A percentile compares a stretch with the other conserved stretches of the same genome.
phyloP scores from a whole-genome alignment of 2,113 vertebrate genomes.

The Protomyctophum bolini region DNA sequence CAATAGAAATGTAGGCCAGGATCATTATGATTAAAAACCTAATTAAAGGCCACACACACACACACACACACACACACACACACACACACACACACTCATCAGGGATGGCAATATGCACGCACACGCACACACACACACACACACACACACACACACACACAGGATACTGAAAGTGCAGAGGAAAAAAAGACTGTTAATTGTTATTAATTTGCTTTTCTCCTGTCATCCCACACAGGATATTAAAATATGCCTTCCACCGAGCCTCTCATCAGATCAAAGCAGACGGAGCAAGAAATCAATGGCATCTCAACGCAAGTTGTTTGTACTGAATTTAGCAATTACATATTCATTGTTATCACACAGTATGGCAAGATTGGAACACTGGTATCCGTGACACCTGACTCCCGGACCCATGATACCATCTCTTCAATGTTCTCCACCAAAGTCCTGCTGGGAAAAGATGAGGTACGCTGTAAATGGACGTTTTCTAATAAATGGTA shows the following conservation, averaged over 20 bases:
- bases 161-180: too few species aligned
- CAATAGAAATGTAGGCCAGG: too few species aligned
- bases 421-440: slow-evolving; percentile 84
- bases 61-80: neutral
- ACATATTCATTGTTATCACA: slow-evolving; percentile 90
- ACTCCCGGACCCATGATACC: slow-evolving; percentile 78
- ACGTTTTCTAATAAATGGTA: slow-evolving; percentile 29
- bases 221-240: slow-evolving; percentile 30
- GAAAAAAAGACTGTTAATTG: neutral
- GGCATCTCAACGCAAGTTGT: slow-evolving; percentile 90
- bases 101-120: too few species aligned
- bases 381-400: slow-evolving; percentile 87
- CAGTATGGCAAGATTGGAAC: slow-evolving; percentile 96
- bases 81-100: neutral
- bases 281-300: slow-evolving; percentile 80
- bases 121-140: neutral
- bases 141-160: neutral
- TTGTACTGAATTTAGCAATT: slow-evolving; percentile 92
- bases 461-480: slow-evolving; percentile 83
- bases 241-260: slow-evolving; percentile 77
- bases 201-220: neutral
- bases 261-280: slow-evolving; percentile 82
- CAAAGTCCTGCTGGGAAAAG: slow-evolving; percentile 91
- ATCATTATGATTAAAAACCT: neutral
- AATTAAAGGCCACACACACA: neutral